Evolutionary conservation across 2,888 invertebrate species (phyloP), one percentile per base, ranked within the genome.

Genomic region (Melinaea marsaeus): DNA sequence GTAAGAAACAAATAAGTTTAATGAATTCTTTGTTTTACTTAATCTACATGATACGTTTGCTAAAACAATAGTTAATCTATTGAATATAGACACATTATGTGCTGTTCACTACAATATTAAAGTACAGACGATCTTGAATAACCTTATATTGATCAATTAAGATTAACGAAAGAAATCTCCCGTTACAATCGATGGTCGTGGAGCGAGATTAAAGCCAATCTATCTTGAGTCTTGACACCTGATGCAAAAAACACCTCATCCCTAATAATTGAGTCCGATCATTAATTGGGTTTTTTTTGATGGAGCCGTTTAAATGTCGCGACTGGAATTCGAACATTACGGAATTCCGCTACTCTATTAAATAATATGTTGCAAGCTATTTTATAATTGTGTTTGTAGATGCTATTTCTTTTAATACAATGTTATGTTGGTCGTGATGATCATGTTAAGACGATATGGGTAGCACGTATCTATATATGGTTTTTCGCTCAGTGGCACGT

Each of bases 191-290:
- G 45, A 34, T 46, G 55, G 35, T 63, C 65, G 60, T 63, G 58
- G 61, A 45, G 55, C 54, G 45, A n/a, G 45, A 58, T 55, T 59
- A 13, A 34, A 35, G 32, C n/a, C 64, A 34, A 64, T 64, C 61
- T 57, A 45, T 65, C 66, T 62, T 54, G 13, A 33, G 32, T 11
- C 51, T 51, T 47, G 60, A 58, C 62, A 62, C 60, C 60, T 61
- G 60, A 61, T 59, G 46, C 58, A n/a, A 59, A 58, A 59, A 58
- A 61, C 57, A 46, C 46, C 57, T 22, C 58, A 51, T 58, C 62
- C 65, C 60, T 22, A 56, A 58, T 67, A 65, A 65, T 61, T 58
- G 62, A 62, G 57, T 45, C 58, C 46, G 46, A 13, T 55, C 22
- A 58, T 55, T 63, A 63, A 67, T 65, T 59, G 47, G 60, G 47